These are phyloP conservation scores for Caenorhabditis afra DNA, from an alignment of 2,888 invertebrate species.

Conservation along the genomic window DNA sequence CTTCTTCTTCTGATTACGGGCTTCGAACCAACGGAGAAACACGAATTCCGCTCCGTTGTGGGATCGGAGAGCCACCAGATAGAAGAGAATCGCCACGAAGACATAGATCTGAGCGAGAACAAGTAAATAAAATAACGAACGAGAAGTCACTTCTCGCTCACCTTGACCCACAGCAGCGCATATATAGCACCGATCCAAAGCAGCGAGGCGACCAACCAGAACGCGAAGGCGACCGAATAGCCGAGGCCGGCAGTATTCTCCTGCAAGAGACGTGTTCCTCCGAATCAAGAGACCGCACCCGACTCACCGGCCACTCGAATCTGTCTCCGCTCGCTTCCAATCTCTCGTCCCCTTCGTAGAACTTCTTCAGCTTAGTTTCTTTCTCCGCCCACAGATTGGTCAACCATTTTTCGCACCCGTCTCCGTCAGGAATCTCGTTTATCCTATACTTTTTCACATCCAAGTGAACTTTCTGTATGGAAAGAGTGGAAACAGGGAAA, in stretches of 20 bases:
- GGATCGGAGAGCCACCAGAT: conserved; percentile 57
- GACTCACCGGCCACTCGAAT: conserved; percentile 65
- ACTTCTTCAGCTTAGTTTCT: conserved; percentile 79
- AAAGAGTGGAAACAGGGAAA: background rate
- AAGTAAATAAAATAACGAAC: conserved; percentile 1
- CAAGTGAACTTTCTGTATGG: conserved; percentile 62
- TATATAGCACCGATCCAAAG: conserved; percentile 68
- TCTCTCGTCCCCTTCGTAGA: conserved; percentile 44
- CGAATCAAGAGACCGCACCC: background rate
- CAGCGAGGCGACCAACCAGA: conserved; percentile 71
- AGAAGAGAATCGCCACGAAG: conserved; percentile 66
- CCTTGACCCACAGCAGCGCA: conserved; percentile 54
- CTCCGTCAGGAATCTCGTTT: conserved; percentile 52
- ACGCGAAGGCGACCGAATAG: conserved; percentile 68
- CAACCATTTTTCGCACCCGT: conserved; percentile 80
- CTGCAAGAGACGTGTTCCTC: conserved; percentile 42
- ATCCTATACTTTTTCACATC: conserved; percentile 63
- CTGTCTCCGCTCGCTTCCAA: conserved; percentile 62
- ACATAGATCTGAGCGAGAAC: conserved; percentile 63
- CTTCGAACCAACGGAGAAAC: conserved; percentile 73
- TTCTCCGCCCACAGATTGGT: conserved; percentile 81
- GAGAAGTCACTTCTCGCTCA: conserved; percentile 13
- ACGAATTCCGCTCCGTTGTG: conserved; percentile 74
- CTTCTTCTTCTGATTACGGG: conserved; percentile 22
- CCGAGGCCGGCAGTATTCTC: conserved; percentile 61